Base-by-base conservation (phyloP, 2,888 invertebrate genomes). In the Nomada hirtipes region DNA sequence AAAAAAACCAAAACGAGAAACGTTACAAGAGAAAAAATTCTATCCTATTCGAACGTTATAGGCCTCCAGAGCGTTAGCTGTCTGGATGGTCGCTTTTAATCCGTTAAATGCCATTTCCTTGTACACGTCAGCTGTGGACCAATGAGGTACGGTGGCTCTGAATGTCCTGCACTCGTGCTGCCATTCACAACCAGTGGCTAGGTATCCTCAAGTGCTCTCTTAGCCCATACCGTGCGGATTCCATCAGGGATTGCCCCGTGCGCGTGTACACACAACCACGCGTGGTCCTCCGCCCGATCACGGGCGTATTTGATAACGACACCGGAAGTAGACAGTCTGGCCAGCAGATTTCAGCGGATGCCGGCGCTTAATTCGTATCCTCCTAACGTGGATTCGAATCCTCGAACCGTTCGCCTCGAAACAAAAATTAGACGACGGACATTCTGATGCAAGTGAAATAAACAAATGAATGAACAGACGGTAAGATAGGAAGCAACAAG, bases 21-120 rank as follows among this genome's bases (percentile, higher is more conserved):
- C 70, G 59, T 71, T 65, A 63, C 63, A 47, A 78, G 18, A 15
- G 42, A 72, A 72, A 60, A 23, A 42, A 26, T 65, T 69, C 20
- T 26, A 67, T 68, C 81, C 70, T n/a, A 63, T 42, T 59, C 67
- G 65, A 20, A 57, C 76, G 82, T 85, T 82, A 82, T 87, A 82
- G 76, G 63, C 59, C 74, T 71, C 50, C 50, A 60, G 57, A 57
- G 75, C 76, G 77, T 69, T 78, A 75, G 64, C 75, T 78, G 65
- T 77, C 59, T 72, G 82, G 79, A 79, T 69, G 82, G 65, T 60
- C 82, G 82, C 85, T 84, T 88, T 90, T 89, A 90, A 90, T 90
- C 90, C 86, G 85, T 89, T 87, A 90, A 90, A 90, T 89, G 90
- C 89, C 82, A 87, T 90, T 90, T 88, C 85, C 89, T 86, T 90